phyloP scores from a whole-genome alignment of 2,888 invertebrate genomes.

The Parnassius orleans region DNA sequence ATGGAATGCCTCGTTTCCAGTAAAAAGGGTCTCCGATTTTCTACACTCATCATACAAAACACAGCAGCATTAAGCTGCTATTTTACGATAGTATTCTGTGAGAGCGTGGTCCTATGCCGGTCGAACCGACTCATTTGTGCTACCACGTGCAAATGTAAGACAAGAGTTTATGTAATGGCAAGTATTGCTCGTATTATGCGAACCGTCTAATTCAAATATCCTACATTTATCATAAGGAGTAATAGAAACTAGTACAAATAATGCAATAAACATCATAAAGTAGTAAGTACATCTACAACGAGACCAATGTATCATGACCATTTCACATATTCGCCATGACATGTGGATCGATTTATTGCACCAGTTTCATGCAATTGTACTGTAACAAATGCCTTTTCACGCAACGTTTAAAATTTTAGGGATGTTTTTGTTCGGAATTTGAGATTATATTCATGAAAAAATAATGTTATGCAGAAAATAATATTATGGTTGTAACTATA shows the following conservation, averaged over 20 bases:
- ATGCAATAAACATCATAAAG: not conserved
- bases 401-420: conserved; percentile 31
- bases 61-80: too few species aligned
- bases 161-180: too few species aligned
- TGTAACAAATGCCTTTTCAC: conserved; percentile 36
- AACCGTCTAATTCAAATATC: not conserved
- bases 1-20: too few species aligned
- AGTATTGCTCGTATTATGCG: not conserved
- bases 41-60: too few species aligned
- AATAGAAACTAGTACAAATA: not conserved
- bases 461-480: too few species aligned
- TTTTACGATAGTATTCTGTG: too few species aligned
- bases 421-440: conserved; percentile 1
- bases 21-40: too few species aligned
- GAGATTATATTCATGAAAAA: not conserved
- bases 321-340: conserved; percentile 23
- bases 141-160: too few species aligned
- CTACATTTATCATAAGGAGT: not conserved
- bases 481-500: too few species aligned
- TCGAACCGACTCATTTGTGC: too few species aligned
- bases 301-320: conserved; percentile 10
- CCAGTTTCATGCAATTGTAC: conserved; percentile 29
- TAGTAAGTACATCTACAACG: not conserved
- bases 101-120: too few species aligned
- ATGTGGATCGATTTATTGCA: conserved; percentile 35